phyloP scores from a whole-genome alignment of 2,113 vertebrate genomes.

The Boleophthalmus pectinirostris region DNA sequence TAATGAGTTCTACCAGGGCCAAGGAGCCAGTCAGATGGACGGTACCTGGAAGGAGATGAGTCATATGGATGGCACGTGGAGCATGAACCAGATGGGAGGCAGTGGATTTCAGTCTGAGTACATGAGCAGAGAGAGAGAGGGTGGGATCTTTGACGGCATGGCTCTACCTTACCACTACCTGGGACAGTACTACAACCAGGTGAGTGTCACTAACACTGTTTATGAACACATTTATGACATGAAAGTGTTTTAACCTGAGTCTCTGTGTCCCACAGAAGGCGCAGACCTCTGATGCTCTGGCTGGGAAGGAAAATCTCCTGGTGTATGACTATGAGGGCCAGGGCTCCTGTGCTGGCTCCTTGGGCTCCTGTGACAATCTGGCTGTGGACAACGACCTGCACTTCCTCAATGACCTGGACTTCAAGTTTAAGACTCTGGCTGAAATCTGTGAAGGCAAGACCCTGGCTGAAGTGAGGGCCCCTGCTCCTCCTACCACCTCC shows the following conservation, averaged over 20 bases:
- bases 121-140: slow-evolving; percentile 12
- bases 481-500: neutral
- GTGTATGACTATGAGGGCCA: slow-evolving; percentile 84
- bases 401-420: slow-evolving; percentile 83
- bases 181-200: slow-evolving; percentile 67
- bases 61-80: neutral
- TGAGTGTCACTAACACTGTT: slow-evolving; percentile 27
- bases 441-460: slow-evolving; percentile 84
- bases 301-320: slow-evolving; percentile 76
- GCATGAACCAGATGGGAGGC: neutral
- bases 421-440: slow-evolving; percentile 90
- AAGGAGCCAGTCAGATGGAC: slow-evolving; percentile 10
- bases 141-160: slow-evolving; percentile 42
- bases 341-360: slow-evolving; percentile 80
- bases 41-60: neutral
- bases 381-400: slow-evolving; percentile 81
- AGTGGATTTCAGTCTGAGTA: slow-evolving; percentile 7
- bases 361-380: slow-evolving; percentile 85
- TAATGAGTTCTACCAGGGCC: slow-evolving; percentile 3
- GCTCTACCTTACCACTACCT: slow-evolving; percentile 62
- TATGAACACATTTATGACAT: neutral
- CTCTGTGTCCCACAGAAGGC: slow-evolving; percentile 74
- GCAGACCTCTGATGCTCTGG: slow-evolving; percentile 65
- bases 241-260: neutral
- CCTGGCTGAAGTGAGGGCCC: slow-evolving; percentile 12